These are phyloP conservation scores for Myodes glareolus DNA, from an alignment of 2,113 vertebrate genomes.

Conservation along the genomic window DNA sequence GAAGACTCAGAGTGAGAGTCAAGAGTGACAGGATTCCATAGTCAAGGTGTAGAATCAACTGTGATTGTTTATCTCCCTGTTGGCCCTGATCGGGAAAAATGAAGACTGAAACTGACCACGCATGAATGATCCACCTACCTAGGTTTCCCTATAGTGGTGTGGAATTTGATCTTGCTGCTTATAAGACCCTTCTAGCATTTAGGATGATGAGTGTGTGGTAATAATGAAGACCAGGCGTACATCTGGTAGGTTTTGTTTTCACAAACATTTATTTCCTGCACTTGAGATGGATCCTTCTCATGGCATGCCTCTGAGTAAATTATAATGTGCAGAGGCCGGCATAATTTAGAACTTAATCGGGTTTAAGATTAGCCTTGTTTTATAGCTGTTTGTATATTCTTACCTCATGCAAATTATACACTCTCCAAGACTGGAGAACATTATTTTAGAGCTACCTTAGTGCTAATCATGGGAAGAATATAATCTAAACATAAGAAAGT, in stretches of 20 bases:
- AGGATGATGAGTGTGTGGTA: not conserved
- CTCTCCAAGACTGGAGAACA: not conserved
- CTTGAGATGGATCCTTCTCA: not conserved
- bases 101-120: accelerated
- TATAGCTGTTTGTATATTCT: constrained; percentile 3
- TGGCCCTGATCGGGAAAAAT: not conserved
- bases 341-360: not conserved
- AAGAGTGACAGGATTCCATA: not conserved
- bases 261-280: not conserved
- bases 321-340: not conserved
- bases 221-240: not conserved
- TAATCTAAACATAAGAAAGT: not conserved
- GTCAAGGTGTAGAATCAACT: not conserved
- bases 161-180: not conserved
- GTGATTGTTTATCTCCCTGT: not conserved
- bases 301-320: no score
- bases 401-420: not conserved
- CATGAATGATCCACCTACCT: accelerated
- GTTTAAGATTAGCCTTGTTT: not conserved
- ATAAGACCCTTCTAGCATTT: not conserved
- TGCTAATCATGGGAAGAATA: not conserved
- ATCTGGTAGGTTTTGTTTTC: not conserved
- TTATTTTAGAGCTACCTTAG: not conserved
- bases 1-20: not conserved
- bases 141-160: not conserved